A percentile compares a stretch with the other conserved stretches of the same genome.
These are phyloP conservation scores for Drosophila ananassae DNA, from an alignment of 1,140 invertebrate genomes.

Conservation along the genomic window DNA sequence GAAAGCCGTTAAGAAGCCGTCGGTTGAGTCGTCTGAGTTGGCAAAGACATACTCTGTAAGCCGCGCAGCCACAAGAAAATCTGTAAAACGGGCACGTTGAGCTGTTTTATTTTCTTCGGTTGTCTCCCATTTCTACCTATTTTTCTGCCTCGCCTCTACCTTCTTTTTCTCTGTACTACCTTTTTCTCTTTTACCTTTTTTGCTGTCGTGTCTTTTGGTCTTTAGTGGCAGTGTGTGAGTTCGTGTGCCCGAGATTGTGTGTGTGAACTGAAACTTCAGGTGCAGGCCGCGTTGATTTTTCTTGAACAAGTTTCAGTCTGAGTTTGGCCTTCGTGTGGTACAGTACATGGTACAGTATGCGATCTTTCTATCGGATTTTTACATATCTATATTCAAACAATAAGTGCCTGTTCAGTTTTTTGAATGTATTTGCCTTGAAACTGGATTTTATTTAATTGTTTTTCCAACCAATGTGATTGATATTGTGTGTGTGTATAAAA, in stretches of 20 bases:
- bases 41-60: slow-evolving; percentile 24
- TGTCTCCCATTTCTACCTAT: slow-evolving; percentile 69
- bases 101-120: slow-evolving; percentile 72
- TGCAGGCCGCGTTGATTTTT: slow-evolving; percentile 75
- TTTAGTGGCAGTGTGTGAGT: slow-evolving; percentile 8
- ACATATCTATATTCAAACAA: slow-evolving; percentile 38
- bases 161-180: slow-evolving; percentile 54
- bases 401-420: slow-evolving; percentile 35
- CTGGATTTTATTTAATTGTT: slow-evolving; percentile 60
- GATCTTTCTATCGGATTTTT: slow-evolving; percentile 43
- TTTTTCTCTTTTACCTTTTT: slow-evolving; percentile 59
- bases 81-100: slow-evolving; percentile 76
- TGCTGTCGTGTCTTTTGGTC: slow-evolving; percentile 76
- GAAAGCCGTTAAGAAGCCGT: slow-evolving; percentile 79
- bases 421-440: slow-evolving; percentile 45
- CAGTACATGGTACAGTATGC: slow-evolving; percentile 80
- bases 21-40: slow-evolving; percentile 1
- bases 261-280: slow-evolving; percentile 70
- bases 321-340: slow-evolving; percentile 83
- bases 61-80: slow-evolving; percentile 54
- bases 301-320: slow-evolving; percentile 83
- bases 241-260: slow-evolving; percentile 14
- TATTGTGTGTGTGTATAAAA: slow-evolving; percentile 37
- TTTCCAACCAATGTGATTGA: slow-evolving; percentile 16
- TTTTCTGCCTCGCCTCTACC: slow-evolving; percentile 48